These are phyloP conservation scores for Phasia obesa DNA, from an alignment of 2,888 invertebrate species.

Conservation along the genomic window DNA sequence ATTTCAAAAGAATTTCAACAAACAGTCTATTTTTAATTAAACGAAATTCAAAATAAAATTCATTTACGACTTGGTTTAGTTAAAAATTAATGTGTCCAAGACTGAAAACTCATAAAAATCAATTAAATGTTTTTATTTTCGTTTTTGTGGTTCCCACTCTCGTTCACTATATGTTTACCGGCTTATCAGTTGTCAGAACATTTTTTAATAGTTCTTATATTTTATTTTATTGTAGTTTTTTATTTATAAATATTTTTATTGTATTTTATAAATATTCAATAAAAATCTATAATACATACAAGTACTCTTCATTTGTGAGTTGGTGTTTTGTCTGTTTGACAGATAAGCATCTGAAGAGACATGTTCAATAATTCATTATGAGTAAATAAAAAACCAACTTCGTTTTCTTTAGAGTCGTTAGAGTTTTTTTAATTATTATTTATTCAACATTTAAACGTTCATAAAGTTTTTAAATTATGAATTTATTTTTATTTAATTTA, in stretches of 20 bases:
- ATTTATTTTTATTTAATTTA: neutral
- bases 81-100: too few species aligned
- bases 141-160: too few species aligned
- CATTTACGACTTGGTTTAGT: too few species aligned
- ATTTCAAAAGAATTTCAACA: too few species aligned
- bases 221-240: conserved; percentile 21
- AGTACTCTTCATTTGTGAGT: conserved; percentile 16
- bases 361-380: conserved; percentile 44
- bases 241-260: conserved; percentile 12
- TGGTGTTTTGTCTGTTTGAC: conserved; percentile 13
- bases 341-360: conserved; percentile 56
- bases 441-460: conserved; percentile 35
- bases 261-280: conserved; percentile 41
- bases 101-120: too few species aligned
- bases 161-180: too few species aligned
- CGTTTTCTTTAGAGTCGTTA: neutral
- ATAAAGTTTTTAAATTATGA: conserved; percentile 38
- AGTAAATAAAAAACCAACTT: neutral
- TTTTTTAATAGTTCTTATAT: neutral
- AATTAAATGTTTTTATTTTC: too few species aligned
- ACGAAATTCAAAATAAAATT: too few species aligned
- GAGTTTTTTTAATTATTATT: conserved; percentile 30
- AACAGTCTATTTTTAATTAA: too few species aligned
- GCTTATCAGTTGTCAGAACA: conserved; percentile 39
- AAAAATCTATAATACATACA: neutral